Evolutionary conservation across 2,113 vertebrate genomes (phyloP).

Genomic region (Uria lomvia): DNA sequence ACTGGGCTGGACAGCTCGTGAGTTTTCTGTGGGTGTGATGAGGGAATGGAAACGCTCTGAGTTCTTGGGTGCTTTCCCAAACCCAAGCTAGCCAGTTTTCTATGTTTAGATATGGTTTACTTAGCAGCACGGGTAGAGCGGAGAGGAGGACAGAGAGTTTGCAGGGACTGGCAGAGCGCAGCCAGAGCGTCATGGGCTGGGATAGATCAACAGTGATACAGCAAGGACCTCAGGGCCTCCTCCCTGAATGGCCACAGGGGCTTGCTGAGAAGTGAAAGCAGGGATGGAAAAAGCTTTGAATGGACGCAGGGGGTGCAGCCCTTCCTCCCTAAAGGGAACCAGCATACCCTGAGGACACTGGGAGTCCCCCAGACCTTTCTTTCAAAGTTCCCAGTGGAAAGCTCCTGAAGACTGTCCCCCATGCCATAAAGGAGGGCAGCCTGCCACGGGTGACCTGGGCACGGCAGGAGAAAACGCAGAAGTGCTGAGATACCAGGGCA

Average conservation of each 20-base stretch:
- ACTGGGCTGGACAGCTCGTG: neutral
- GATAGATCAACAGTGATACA: neutral
- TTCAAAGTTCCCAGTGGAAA: neutral
- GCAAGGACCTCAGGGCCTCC: neutral
- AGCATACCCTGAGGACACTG: neutral
- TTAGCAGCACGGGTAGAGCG: neutral
- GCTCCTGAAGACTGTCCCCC: neutral
- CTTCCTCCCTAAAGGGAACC: neutral
- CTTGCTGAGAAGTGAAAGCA: neutral
- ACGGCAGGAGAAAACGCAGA: neutral
- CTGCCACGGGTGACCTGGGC: neutral
- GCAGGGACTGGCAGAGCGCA: neutral
- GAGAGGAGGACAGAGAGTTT: neutral
- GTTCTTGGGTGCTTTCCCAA: constrained; percentile 61
- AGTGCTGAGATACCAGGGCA: neutral
- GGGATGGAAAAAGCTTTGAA: neutral
- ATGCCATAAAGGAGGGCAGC: neutral
- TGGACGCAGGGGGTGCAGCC: neutral
- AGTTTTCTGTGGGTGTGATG: constrained; percentile 44
- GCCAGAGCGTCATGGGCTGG: neutral
- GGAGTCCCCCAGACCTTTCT: neutral
- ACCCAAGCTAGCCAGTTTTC: constrained; percentile 32
- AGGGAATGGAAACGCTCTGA: constrained; percentile 35
- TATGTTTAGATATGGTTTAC: constrained; percentile 37
- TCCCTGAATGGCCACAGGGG: neutral